phyloP scores from a whole-genome alignment of 1,140 invertebrate species.

The Gonatopus flavifemur region DNA sequence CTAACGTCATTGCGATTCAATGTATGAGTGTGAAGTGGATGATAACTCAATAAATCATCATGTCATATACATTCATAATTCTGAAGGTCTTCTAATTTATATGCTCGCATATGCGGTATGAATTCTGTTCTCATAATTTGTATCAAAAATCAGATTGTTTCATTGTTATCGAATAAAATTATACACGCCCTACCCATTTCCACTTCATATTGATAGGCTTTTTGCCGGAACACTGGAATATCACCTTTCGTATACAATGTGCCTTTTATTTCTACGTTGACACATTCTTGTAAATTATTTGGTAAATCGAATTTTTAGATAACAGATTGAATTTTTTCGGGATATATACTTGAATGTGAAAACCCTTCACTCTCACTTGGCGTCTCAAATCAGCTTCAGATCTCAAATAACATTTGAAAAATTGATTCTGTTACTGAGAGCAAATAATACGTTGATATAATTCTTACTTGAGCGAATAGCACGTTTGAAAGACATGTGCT shows the following conservation, averaged over 20 bases:
- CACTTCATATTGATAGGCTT: background rate
- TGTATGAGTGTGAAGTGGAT: too few species aligned
- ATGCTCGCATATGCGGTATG: conserved; percentile 8
- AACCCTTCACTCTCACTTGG: background rate
- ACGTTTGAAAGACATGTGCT: too few species aligned
- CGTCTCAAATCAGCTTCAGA: too few species aligned
- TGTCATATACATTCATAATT: conserved; percentile 11
- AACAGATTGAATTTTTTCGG: background rate
- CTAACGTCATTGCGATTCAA: too few species aligned
- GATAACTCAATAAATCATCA: too few species aligned
- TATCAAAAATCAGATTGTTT: conserved; percentile 11
- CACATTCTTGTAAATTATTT: background rate
- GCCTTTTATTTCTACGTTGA: background rate
- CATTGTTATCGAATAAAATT: conserved; percentile 13
- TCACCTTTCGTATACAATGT: background rate
- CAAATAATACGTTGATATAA: background rate
- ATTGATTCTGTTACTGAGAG: too few species aligned
- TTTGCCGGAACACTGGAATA: background rate
- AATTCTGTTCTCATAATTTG: conserved; percentile 20
- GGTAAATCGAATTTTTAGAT: background rate
- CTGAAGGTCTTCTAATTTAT: conserved; percentile 7
- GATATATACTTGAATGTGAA: background rate
- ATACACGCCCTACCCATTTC: conserved; percentile 3
- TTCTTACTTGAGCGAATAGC: background rate
- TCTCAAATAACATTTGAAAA: too few species aligned